A percentile compares a stretch with the other conserved stretches of the same genome.
Conservation (phyloP, 1,140 invertebrate genomes). For the Centruroides vittatus region DNA sequence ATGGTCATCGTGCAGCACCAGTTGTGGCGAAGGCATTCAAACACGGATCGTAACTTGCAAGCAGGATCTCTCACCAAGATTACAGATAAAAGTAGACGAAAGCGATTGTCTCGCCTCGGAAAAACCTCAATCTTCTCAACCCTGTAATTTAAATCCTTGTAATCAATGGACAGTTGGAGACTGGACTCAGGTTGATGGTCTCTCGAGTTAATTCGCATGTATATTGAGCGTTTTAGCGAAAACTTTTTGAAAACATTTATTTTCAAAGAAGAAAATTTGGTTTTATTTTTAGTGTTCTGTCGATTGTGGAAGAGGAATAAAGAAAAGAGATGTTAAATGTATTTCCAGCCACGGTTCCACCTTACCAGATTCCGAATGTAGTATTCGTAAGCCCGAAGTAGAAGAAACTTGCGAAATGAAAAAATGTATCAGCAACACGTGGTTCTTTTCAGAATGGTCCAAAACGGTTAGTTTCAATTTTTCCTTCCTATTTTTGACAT, state of each 20-base stretch:
- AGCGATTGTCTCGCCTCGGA: conserved; percentile 17
- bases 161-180: conserved; percentile 18
- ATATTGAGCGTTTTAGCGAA: background rate
- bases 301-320: conserved; percentile 35
- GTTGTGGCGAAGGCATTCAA: conserved; percentile 49
- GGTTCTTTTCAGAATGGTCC: conserved; percentile 35
- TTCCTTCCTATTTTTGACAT: background rate
- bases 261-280: background rate
- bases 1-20: conserved; percentile 47
- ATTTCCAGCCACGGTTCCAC: conserved; percentile 19
- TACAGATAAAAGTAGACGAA: conserved; percentile 35
- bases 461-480: background rate
- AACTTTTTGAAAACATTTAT: background rate
- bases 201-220: too few relatives aligned
- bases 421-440: conserved; percentile 24
- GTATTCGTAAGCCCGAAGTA: conserved; percentile 21
- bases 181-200: conserved; percentile 22
- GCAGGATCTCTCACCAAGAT: conserved; percentile 33
- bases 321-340: conserved; percentile 32
- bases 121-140: conserved; percentile 21
- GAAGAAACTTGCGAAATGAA: conserved; percentile 38
- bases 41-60: conserved; percentile 37
- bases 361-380: conserved; percentile 24
- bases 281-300: conserved; percentile 30
- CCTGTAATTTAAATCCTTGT: conserved; percentile 22